phyloP scores from a whole-genome alignment of 2,888 invertebrate species.

The Euzophera pinguis region DNA sequence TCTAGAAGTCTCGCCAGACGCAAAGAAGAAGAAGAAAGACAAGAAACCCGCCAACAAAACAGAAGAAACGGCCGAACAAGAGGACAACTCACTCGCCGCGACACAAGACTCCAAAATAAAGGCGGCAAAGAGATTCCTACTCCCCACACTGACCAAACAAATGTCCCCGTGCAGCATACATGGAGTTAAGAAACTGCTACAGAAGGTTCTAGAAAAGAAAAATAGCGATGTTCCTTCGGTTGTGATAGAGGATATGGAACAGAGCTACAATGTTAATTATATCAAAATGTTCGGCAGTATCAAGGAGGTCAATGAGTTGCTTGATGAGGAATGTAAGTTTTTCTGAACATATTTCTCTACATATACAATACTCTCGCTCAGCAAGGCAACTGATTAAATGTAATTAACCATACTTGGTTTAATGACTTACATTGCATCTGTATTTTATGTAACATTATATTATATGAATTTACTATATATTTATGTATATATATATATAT shows the following conservation, averaged over 20 bases:
- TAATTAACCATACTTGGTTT: no score
- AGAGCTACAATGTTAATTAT: conserved; percentile 32
- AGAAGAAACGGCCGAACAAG: conserved; percentile 11
- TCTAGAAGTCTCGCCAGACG: conserved; percentile 30
- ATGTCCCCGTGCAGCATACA: conserved; percentile 22
- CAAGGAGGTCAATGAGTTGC: conserved; percentile 57
- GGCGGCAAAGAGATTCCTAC: conserved; percentile 40
- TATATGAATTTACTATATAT: no score
- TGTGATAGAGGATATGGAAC: conserved; percentile 13
- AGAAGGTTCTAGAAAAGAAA: conserved; percentile 32
- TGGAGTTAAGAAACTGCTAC: conserved; percentile 33
- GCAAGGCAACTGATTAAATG: no score
- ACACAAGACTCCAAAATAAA: conserved; percentile 25
- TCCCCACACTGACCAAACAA: conserved; percentile 42
- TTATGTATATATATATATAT: no score
- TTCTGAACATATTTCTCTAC: background rate
- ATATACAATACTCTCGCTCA: no score
- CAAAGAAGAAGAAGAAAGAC: conserved; percentile 27
- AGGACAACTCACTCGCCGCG: conserved; percentile 24
- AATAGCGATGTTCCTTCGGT: background rate
- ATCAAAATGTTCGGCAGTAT: conserved; percentile 57
- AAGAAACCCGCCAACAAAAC: conserved; percentile 22
- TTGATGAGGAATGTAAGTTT: conserved; percentile 63
- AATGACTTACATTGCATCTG: no score
- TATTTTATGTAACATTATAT: no score